A percentile compares a stretch with the other conserved stretches of the same genome.
phyloP scores from a whole-genome alignment of 1,140 invertebrate genomes.

The Bilobella aurantiaca region DNA sequence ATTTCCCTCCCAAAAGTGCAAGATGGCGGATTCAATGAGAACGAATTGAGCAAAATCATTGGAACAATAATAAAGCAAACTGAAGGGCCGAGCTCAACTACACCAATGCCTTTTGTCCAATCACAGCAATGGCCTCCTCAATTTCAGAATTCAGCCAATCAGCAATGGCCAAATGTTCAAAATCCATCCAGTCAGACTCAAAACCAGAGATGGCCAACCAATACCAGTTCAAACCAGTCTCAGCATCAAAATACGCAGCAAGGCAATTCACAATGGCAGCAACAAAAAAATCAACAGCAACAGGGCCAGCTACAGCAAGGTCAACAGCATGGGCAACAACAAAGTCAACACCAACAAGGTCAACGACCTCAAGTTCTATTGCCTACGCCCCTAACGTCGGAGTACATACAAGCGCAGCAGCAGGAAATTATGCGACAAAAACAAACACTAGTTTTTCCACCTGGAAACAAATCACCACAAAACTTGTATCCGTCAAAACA shows the following conservation, averaged over 20 bases:
- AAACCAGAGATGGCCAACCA: neutral
- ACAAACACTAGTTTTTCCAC: neutral
- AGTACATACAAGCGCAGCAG: neutral
- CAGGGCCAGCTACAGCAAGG: neutral
- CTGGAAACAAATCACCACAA: neutral
- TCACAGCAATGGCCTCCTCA: neutral
- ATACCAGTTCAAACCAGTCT: neutral
- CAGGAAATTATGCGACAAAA: too few relatives aligned
- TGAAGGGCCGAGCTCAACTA: neutral
- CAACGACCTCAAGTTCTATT: neutral
- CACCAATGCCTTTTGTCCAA: neutral
- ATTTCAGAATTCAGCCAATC: neutral
- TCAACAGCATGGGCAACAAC: neutral
- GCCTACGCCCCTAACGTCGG: neutral
- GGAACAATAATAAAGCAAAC: conserved; percentile 12
- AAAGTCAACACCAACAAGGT: neutral
- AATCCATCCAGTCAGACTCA: too few relatives aligned
- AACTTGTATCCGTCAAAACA: neutral
- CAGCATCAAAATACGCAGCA: neutral
- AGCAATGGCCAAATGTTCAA: neutral
- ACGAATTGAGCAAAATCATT: neutral
- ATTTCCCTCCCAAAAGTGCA: conserved; percentile 3
- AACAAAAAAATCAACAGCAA: neutral
- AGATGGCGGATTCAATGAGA: conserved; percentile 6
- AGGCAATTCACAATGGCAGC: neutral